phyloP scores from a whole-genome alignment of 2,888 invertebrate genomes.

The Lasioglossum morio region DNA sequence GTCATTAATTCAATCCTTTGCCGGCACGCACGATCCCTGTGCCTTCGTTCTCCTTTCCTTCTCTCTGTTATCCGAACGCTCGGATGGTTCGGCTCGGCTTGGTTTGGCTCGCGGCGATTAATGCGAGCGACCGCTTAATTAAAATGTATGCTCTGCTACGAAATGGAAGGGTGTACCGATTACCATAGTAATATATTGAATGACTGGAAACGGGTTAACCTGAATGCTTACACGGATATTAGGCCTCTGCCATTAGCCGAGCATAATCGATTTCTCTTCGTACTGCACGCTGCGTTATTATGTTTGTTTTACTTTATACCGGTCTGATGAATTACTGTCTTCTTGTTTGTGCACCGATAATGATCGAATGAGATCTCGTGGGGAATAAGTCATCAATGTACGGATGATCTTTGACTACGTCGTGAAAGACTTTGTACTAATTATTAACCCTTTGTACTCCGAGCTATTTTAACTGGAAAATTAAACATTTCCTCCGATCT shows the following conservation, averaged over 20 bases:
- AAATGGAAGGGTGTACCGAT: slow-evolving; percentile 48
- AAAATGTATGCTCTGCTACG: slow-evolving; percentile 52
- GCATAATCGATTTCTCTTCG: slow-evolving; percentile 11
- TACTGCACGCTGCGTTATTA: neutral
- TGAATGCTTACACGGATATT: slow-evolving; percentile 42
- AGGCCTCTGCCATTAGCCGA: slow-evolving; percentile 43
- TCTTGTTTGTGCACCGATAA: neutral
- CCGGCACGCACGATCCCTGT: slow-evolving; percentile 11
- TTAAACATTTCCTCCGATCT: too few species aligned
- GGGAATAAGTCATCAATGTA: too few species aligned
- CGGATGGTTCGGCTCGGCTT: neutral
- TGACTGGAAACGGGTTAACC: slow-evolving; percentile 35
- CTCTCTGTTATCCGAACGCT: neutral
- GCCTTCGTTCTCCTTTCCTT: neutral
- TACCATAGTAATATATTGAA: slow-evolving; percentile 48
- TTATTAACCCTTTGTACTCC: too few species aligned
- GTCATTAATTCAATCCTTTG: slow-evolving; percentile 62
- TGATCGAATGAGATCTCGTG: neutral
- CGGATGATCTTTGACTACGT: too few species aligned
- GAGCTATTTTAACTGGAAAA: too few species aligned
- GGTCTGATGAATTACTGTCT: neutral
- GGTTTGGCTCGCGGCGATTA: slow-evolving; percentile 24
- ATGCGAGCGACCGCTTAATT: slow-evolving; percentile 55
- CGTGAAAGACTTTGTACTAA: too few species aligned
- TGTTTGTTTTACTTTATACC: neutral